Base-by-base conservation (phyloP, 2,888 invertebrate species). In the Pelosia muscerda region DNA sequence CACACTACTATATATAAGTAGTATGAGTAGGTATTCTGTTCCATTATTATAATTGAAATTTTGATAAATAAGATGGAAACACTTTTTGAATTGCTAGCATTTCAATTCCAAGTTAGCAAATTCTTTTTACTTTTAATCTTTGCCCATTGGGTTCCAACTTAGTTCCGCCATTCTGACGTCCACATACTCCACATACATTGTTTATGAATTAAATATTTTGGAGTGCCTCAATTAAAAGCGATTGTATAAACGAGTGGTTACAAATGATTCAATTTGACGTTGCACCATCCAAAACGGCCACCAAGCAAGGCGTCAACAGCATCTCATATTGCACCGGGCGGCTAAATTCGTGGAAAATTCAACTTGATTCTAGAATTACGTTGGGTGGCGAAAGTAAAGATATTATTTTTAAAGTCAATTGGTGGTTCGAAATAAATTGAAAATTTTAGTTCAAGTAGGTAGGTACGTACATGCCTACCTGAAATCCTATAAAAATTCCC, bases 281-380 rank as follows among this genome's bases (percentile, higher is more conserved):
- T 83, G 78, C 70, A 23, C 74, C 83, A 83, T 83, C 82, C 81
- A 77, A 77, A 81, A 75, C 83, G 93, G 88, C 93, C 93, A 93
- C 93, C 93, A 80, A 81, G 77, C 93, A 80, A 81, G 77, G 82
- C 83, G n/a, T 9, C 49, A 49, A 19, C 49, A 72, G 88, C 87
- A 65, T 89, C 89, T 94, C 94, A 86, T 81, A 81, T 94, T 93
- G 86, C 92, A 85, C 73, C 34, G 60, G 74, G 77, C 63, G 73
- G 71, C 86, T 74, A 83, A 81, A 82, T 94, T 92, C 94, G 83
- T 82, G 85, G 93, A 92, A 93, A 89, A 86, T 83, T 81, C 82
- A 80, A 88, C 86, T 84, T 86, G 86, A 91, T 85, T 87, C 85
- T 84, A 85, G 86, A 90, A 90, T 91, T 88, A 86, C 88, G 81